Base-by-base conservation (phyloP, 2,888 invertebrate species). In the Agrochola circellaris region DNA sequence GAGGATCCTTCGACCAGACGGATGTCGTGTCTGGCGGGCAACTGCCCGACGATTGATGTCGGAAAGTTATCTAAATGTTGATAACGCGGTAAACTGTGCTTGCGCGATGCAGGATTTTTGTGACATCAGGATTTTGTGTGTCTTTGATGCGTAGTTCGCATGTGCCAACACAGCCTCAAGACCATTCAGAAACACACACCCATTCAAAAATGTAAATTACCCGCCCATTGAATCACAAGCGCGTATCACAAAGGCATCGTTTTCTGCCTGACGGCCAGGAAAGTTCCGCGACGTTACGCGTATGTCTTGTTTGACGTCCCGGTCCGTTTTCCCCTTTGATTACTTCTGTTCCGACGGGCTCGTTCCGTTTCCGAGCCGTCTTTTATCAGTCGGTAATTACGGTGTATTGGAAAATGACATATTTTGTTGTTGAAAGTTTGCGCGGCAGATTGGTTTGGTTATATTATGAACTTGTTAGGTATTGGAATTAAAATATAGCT, bases 261-360 rank as follows among this genome's bases (percentile, higher is more conserved):
- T 82, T 83, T 61, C 68, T 68, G 69, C 73, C 66, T 70, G 73
- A 64, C 67, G 48, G 42, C 45, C 73, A 34, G 30, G 13, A 6
- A 6, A 4, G 51, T 67, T 79, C 73, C 84, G 58, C 73, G 51
- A 73, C 26, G 65, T 30, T 69, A 48, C 58, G 30, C 56, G 51
- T 73, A 58, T 70, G 70, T 82, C 80, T 74, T 74, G 67, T 84
- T 74, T 84, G 79, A 71, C n/a, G 51, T 38, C 11, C 26, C 78
- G 34, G 66, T 54, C 66, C 58, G 48, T 65, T 72, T 54, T 73
- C 20, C n/a, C 60, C 65, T 79, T 82, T 82, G 69, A 66, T 73
- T 58, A 42, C 73, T 58, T n/a, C 60, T 56, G 60, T 61, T 73
- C 73, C 68, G 68, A 34, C 60, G 26, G n/a, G n/a, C 45, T 9